Evolutionary conservation across 2,888 invertebrate genomes (phyloP), one percentile per base, ranked within the genome.

Genomic region (Electrophaes corylata): DNA sequence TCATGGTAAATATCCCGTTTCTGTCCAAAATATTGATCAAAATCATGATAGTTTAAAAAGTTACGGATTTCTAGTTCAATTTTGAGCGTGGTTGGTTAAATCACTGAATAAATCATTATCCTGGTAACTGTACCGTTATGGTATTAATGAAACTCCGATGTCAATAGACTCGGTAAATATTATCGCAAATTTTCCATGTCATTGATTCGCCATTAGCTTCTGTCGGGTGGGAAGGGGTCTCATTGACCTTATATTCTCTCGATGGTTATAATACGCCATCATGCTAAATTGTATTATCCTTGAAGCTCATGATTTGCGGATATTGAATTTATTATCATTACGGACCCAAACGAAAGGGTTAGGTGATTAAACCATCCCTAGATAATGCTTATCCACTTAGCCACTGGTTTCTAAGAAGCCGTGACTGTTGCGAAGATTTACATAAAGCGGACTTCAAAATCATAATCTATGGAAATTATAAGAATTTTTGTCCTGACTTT

Each of bases 291-390:
- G 66, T 66, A 68, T 66, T 68, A 66, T 63, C 66, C 61, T 60
- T 41, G 65, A 65, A 66, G 64, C 70, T 73, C 75, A 77, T 81
- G 81, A 84, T 86, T 82, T 81, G 76, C 75, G 81, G 74, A 78
- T 84, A 84, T 84, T 84, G 79, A 84, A 85, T 87, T 80, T 84
- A 82, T 81, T 80, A 83, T 79, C 76, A 80, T 77, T 81, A 82
- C 75, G 72, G 72, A 79, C 70, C 73, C 71, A 71, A 33, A 49
- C 68, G 66, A 73, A 78, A 79, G 79, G 81, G 84, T 80, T 71
- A 72, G 74, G 76, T 80, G 82, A 85, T 85, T 86, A 82, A 81
- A 76, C 78, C 80, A 70, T 75, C 76, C 75, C 75, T 69, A 75
- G 73, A 75, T 72, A 79, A 77, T 76, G 74, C 73, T 72, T 71